Percentiles rank a stretch among this genome's conserved stretches.
These are phyloP conservation scores for Borostomias antarcticus DNA, from an alignment of 2,797 vertebrate genomes.

Conservation along the genomic window DNA sequence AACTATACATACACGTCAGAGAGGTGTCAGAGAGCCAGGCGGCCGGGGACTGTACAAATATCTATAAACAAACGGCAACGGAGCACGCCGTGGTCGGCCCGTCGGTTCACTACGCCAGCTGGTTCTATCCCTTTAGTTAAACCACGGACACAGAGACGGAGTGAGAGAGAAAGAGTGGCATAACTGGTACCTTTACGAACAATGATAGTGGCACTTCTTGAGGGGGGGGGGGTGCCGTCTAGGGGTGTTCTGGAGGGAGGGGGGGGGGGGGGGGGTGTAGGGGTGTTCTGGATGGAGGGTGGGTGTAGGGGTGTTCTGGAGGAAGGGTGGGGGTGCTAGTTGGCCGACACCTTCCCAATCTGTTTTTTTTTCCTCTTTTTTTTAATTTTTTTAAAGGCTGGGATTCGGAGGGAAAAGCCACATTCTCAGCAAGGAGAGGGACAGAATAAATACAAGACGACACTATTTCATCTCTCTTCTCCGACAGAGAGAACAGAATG, in stretches of 20 bases:
- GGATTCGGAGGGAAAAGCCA: background rate
- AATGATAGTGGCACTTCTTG: background rate
- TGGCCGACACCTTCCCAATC: background rate
- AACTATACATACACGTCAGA: background rate
- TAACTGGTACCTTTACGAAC: background rate
- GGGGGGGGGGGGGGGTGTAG: too few species aligned
- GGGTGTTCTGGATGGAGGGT: too few species aligned
- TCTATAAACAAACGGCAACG: background rate
- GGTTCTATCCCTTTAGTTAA: constrained; percentile 11
- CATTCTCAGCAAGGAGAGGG: background rate
- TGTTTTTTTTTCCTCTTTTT: background rate
- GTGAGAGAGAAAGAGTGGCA: background rate
- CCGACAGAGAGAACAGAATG: constrained; percentile 12
- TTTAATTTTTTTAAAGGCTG: background rate
- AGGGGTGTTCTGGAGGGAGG: too few species aligned
- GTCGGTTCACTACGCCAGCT: background rate
- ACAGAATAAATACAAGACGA: background rate
- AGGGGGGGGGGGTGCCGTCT: background rate
- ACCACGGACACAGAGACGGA: background rate
- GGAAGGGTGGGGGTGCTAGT: background rate
- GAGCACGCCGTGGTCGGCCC: background rate
- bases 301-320: background rate
- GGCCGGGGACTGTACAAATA: constrained; percentile 5
- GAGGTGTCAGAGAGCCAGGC: background rate
- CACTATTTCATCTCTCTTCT: constrained; percentile 10